phyloP scores from a whole-genome alignment of 1,140 invertebrate genomes.

The Trichomalopsis sarcophagae region DNA sequence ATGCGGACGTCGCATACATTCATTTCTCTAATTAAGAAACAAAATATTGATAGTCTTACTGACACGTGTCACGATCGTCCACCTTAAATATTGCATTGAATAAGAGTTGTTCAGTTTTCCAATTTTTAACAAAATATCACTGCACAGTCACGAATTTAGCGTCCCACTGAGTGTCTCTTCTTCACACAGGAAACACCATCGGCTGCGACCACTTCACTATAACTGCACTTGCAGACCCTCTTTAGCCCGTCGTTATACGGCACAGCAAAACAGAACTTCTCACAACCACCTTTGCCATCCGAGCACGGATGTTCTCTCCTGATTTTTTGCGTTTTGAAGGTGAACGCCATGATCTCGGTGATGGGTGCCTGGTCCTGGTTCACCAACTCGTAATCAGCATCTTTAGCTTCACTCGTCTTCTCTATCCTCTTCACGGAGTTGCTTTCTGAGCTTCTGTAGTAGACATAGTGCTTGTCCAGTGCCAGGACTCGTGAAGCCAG shows the following conservation, averaged over 20 bases:
- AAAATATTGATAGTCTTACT: background rate
- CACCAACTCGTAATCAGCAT: slow-evolving; percentile 33
- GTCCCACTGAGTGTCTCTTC: slow-evolving; percentile 4
- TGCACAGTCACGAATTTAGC: background rate
- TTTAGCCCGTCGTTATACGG: background rate
- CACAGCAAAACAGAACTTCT: slow-evolving; percentile 47
- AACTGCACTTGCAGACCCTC: slow-evolving; percentile 49
- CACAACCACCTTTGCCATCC: slow-evolving; percentile 37
- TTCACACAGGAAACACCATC: slow-evolving; percentile 43
- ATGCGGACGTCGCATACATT: background rate
- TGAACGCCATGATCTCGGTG: slow-evolving; percentile 37
- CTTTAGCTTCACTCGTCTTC: slow-evolving; percentile 27
- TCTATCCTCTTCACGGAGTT: slow-evolving; percentile 32
- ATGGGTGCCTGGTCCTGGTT: slow-evolving; percentile 37
- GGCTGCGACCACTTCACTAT: slow-evolving; percentile 25
- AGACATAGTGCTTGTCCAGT: slow-evolving; percentile 41
- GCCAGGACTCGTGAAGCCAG: slow-evolving; percentile 20
- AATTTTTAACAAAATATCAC: background rate
- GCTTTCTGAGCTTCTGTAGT: slow-evolving; percentile 20
- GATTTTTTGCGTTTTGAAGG: slow-evolving; percentile 41
- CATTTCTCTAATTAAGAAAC: background rate
- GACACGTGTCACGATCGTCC: background rate
- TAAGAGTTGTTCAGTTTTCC: background rate
- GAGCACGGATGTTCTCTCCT: slow-evolving; percentile 51
- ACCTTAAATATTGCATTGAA: background rate